These are phyloP conservation scores for Scaeva pyrastri DNA, from an alignment of 2,888 invertebrate species.

Conservation along the genomic window DNA sequence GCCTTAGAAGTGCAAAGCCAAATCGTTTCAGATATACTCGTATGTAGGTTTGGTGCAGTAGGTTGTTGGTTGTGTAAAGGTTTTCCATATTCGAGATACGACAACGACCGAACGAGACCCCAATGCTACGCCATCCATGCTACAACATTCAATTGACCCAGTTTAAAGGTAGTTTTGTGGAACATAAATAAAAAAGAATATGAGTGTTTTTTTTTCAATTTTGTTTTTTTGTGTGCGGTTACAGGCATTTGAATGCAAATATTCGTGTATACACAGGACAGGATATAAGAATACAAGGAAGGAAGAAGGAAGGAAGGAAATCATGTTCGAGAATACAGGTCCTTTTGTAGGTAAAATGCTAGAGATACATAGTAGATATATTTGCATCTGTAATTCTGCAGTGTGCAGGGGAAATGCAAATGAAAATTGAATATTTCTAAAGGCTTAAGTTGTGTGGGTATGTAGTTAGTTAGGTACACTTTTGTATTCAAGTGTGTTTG, in stretches of 20 bases:
- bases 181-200: conserved; percentile 33
- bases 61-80: background rate
- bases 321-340: conserved; percentile 14
- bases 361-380: background rate
- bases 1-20: conserved; percentile 32
- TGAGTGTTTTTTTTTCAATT: conserved; percentile 30
- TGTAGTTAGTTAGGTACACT: background rate
- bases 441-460: background rate
- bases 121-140: background rate
- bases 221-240: conserved; percentile 28
- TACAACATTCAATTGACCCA: conserved; percentile 58
- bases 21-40: conserved; percentile 33
- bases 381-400: too few species aligned
- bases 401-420: conserved; percentile 17
- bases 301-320: conserved; percentile 37
- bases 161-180: conserved; percentile 56
- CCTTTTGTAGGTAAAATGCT: conserved; percentile 4
- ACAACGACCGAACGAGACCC: background rate
- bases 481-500: conserved; percentile 47
- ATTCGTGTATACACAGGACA: background rate
- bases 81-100: background rate
- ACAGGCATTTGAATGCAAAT: conserved; percentile 58
- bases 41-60: too few species aligned
- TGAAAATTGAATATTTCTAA: conserved; percentile 58
- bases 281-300: conserved; percentile 18